Base-by-base conservation (phyloP, 2,888 invertebrate species). In the Metopia argyrocephala region DNA sequence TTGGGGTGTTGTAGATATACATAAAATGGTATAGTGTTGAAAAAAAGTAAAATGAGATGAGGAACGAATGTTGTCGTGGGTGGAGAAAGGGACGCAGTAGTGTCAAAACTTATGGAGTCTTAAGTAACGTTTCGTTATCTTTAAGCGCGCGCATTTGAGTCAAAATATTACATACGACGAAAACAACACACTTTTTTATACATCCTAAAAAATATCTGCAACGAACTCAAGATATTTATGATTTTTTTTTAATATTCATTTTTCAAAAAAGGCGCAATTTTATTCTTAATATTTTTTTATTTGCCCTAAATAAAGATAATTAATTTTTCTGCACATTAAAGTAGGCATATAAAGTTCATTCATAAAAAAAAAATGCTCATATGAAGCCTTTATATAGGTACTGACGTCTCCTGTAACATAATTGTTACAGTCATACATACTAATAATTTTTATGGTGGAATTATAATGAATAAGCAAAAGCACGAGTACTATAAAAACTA, bases 61-160 rank as follows among this genome's bases (percentile, higher is more conserved):
- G 38, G 38, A 15, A 38, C 12, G 15, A 12, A 15, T 38, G 15
- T 38, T 4, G 38, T 38, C 38, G 15, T 38, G 52, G 54, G 46
- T 54, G 66, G 66, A 38, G n/a, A 38, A n/a, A 21, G 38, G 21
- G 12, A 38, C 21, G 64, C 52, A 69, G 64, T 28, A 59, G 38
- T 69, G 46, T 69, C 28, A 69, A 74, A 57, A 61, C 56, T 64
- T 62, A 38, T 38, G 80, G 68, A 76, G 76, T 64, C 28, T 15
- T 65, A 78, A 70, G 54, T 73, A 79, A 52, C 31, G 64, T 62
- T 38, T 45, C 18, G n/a, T 64, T 45, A 27, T 64, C 9, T 68
- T 46, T 70, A 78, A 81, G 81, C 81, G 81, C 81, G 81, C 81
- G 78, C 81, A 81, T 81, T 81, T 78, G 15, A 31, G 56, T 20